phyloP scores from a whole-genome alignment of 1,140 invertebrate genomes.

The Diachasmimorpha longicaudata region DNA sequence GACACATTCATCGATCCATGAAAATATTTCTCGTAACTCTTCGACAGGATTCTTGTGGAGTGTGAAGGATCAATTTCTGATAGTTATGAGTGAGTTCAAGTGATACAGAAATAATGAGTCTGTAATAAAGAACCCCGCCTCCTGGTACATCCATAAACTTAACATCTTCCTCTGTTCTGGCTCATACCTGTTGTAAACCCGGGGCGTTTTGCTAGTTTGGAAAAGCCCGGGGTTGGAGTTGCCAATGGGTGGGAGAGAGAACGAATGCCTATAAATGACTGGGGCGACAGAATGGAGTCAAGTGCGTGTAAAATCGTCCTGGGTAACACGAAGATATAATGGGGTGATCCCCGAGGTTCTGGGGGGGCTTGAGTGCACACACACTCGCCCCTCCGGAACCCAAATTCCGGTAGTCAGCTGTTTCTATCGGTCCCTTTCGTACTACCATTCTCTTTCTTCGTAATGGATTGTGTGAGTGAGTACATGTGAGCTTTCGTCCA shows the following conservation, averaged over 20 bases:
- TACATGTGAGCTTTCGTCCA: not conserved
- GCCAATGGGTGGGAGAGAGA: constrained; percentile 8
- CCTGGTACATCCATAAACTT: not conserved
- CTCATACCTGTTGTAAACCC: not conserved
- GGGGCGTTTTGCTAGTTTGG: not conserved
- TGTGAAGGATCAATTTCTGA: not conserved
- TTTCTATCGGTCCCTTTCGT: constrained; percentile 44
- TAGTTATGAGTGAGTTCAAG: not conserved
- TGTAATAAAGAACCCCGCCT: not conserved
- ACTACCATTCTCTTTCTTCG: constrained; percentile 14
- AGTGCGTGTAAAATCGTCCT: constrained; percentile 64
- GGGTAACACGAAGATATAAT: constrained; percentile 48
- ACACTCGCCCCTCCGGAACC: constrained; percentile 55
- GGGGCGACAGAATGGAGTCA: constrained; percentile 58
- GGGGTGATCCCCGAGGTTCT: constrained; percentile 37
- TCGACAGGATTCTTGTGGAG: too few species aligned
- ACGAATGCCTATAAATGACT: constrained; percentile 8
- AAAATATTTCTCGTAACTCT: not conserved
- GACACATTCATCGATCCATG: not conserved
- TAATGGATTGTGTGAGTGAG: not conserved
- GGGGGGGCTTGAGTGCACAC: constrained; percentile 17
- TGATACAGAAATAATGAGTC: not conserved
- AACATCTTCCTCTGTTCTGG: not conserved
- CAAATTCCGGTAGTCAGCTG: constrained; percentile 63
- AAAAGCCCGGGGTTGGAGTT: not conserved